These are phyloP conservation scores for Microctonus brassicae DNA, from an alignment of 2,888 invertebrate species.

Conservation along the genomic window DNA sequence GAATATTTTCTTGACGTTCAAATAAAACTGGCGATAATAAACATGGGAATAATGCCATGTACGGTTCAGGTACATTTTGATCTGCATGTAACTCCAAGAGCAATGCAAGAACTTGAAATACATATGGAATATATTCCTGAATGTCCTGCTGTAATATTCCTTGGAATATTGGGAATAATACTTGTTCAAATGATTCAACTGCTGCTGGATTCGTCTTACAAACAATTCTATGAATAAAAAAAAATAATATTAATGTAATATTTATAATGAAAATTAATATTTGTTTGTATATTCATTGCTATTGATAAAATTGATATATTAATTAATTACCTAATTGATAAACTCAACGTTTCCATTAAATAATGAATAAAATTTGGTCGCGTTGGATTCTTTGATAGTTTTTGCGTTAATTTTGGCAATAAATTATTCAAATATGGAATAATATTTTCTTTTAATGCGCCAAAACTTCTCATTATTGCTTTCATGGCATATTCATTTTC, in stretches of 20 bases:
- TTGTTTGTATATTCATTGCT: too few species aligned
- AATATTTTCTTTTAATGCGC: constrained; percentile 83
- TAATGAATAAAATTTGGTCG: constrained; percentile 99
- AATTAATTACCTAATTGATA: constrained; percentile 82
- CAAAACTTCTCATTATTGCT: constrained; percentile 92
- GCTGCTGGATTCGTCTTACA: constrained; percentile 85
- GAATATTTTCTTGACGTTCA: constrained; percentile 94
- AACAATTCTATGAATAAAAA: constrained; percentile 76
- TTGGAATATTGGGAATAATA: constrained; percentile 95
- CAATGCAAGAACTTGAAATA: constrained; percentile 96
- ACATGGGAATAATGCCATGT: constrained; percentile 91
- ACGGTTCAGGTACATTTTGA: constrained; percentile 81
- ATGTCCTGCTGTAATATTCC: constrained; percentile 94
- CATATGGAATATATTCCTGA: constrained; percentile 98
- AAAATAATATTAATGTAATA: constrained; percentile 17
- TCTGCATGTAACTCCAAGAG: constrained; percentile 82
- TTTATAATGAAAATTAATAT: too few species aligned
- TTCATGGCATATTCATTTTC: constrained; percentile 99
- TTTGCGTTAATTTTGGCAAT: constrained; percentile 86
- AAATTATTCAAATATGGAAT: constrained; percentile 86
- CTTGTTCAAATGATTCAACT: constrained; percentile 90
- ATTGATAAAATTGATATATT: too few species aligned
- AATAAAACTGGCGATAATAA: constrained; percentile 91
- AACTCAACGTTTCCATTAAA: constrained; percentile 93
- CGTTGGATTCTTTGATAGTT: constrained; percentile 90